phyloP scores from a whole-genome alignment of 2,888 invertebrate species.

The Limnephilus rhombicus region DNA sequence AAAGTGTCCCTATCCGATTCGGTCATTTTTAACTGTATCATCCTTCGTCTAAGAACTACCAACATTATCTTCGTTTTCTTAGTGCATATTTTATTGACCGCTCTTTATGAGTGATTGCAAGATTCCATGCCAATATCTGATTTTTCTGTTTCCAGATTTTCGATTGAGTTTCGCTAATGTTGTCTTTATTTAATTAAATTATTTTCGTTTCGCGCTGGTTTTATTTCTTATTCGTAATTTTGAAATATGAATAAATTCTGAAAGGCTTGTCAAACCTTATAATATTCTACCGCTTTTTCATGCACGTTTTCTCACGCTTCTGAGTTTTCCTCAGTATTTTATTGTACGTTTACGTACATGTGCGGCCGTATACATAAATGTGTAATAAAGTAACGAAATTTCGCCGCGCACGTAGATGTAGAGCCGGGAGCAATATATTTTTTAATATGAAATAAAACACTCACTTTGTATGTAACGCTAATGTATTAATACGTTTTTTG shows the following conservation, averaged over 20 bases:
- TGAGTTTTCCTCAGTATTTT: neutral
- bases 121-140: no score
- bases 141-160: no score
- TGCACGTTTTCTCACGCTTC: neutral
- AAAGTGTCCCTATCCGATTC: no score
- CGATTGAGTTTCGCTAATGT: no score
- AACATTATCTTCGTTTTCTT: no score
- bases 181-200: no score
- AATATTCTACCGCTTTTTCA: neutral
- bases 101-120: no score
- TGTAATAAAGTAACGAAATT: neutral
- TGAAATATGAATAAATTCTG: neutral
- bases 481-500: neutral
- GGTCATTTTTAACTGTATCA: no score
- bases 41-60: no score
- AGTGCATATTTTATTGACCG: no score
- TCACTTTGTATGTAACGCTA: neutral
- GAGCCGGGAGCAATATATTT: neutral
- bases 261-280: neutral
- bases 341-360: neutral
- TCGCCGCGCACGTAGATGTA: neutral
- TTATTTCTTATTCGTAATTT: no score
- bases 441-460: neutral
- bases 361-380: neutral
- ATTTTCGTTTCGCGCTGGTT: no score